Conservation (phyloP, 2,113 vertebrate species). For the Cercopithecus mona region DNA sequence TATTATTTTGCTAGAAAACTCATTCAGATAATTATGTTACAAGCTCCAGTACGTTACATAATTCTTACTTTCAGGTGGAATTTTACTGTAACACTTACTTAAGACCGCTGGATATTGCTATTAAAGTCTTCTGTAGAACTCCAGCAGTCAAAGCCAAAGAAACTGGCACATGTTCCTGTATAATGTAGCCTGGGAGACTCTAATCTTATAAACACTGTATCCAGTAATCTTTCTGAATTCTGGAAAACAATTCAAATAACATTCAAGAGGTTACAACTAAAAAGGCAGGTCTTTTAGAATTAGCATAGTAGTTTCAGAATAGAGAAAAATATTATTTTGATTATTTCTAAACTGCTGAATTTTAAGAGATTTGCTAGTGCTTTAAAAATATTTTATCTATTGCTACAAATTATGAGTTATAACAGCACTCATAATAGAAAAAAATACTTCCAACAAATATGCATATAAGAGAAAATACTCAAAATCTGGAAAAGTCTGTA, state of each 20-base stretch:
- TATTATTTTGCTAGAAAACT: not conserved
- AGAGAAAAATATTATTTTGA: not conserved
- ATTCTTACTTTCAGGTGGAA: not conserved
- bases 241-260: not conserved
- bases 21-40: not conserved
- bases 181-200: not conserved
- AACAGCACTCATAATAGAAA: not conserved
- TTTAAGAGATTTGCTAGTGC: not conserved
- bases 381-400: not conserved
- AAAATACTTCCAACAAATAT: not conserved
- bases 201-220: not conserved
- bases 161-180: not conserved
- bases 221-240: not conserved
- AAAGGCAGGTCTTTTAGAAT: not conserved
- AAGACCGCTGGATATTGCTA: not conserved
- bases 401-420: not conserved
- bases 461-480: not conserved
- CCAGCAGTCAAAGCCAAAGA: not conserved
- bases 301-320: not conserved
- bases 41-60: not conserved
- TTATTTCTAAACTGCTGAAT: slow-evolving; percentile 21
- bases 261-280: not conserved
- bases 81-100: not conserved
- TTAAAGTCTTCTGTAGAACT: slow-evolving; percentile 29
- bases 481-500: not conserved